Evolutionary conservation across 2,888 invertebrate genomes (phyloP), one percentile per base, ranked within the genome.

Genomic region (Arge pagana): DNA sequence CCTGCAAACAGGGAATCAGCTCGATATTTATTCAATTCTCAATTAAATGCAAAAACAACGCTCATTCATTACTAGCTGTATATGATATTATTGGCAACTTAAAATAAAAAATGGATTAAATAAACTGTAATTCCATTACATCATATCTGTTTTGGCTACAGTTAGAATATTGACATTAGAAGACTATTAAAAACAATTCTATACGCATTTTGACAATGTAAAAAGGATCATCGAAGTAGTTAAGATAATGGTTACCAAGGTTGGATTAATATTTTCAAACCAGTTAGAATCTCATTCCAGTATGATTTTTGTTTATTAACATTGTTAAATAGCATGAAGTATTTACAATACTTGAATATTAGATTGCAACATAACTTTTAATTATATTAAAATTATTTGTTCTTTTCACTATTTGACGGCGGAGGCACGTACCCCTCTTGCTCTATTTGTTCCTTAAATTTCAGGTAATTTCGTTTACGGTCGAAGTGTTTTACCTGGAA

Each of bases 401-500:
- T 67, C 59, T 81, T 79, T 74, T 82, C 81, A 23, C 33, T 33
- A 33, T 45, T 24, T 57, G 65, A 63, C 54, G 60, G 57, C 60
- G 89, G 79, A 36, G 93, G 92, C 76, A 93, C 93, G 79, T 85
- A 91, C 77, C 93, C 94, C 66, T 89, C 86, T 69, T 86, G 85
- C 69, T 91, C 88, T 76, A 96, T 87, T 81, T 87, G 88, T 66
- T 89, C 87, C 80, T 94, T 93, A 77, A 90, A 96, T 69, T 89
- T 84, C 68, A 93, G 82, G 77, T 91, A 96, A 64, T 89, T 89
- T 68, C 93, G 81, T 78, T 92, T 93, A 65, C 93, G 85, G 79
- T 95, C 94, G 77, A 96, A 96, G 79, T 96, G 95, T 72, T 90
- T 90, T 36, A 96, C 82, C 85, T 81, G 71, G n/a, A n/a, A n/a